phyloP scores from a whole-genome alignment of 2,888 invertebrate genomes.

The Scaptomyza caliginosa region DNA sequence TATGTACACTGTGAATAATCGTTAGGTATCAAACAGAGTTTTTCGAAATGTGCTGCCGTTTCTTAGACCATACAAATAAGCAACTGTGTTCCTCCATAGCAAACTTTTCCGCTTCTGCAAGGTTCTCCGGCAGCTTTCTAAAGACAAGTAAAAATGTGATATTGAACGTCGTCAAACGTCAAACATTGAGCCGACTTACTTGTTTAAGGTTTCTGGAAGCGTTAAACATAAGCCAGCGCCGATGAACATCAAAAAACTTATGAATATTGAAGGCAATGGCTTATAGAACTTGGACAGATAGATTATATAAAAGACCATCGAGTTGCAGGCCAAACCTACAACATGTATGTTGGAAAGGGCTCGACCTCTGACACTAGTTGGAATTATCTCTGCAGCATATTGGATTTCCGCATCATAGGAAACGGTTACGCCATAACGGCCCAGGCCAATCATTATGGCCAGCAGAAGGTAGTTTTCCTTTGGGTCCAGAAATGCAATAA shows the following conservation, averaged over 20 bases:
- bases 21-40: background rate
- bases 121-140: constrained; percentile 85
- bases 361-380: constrained; percentile 87
- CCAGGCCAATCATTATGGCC: constrained; percentile 85
- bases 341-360: constrained; percentile 87
- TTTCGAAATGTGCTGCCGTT: constrained; percentile 1
- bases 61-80: constrained; percentile 83
- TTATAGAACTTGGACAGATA: constrained; percentile 84
- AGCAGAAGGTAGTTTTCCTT: constrained; percentile 82
- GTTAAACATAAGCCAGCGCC: constrained; percentile 85
- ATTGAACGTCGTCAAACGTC: background rate
- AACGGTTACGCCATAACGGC: constrained; percentile 86
- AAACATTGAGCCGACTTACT: constrained; percentile 76
- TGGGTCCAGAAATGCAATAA: constrained; percentile 82
- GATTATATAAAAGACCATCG: constrained; percentile 86
- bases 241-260: constrained; percentile 85
- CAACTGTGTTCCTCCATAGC: constrained; percentile 85
- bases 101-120: constrained; percentile 86
- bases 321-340: constrained; percentile 86
- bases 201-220: constrained; percentile 86
- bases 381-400: constrained; percentile 87
- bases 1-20: constrained; percentile 13
- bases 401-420: constrained; percentile 88
- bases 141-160: background rate
- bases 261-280: constrained; percentile 85